Evolutionary conservation across 2,113 vertebrate species (phyloP).

Genomic region (Illadopsis cleaveri): DNA sequence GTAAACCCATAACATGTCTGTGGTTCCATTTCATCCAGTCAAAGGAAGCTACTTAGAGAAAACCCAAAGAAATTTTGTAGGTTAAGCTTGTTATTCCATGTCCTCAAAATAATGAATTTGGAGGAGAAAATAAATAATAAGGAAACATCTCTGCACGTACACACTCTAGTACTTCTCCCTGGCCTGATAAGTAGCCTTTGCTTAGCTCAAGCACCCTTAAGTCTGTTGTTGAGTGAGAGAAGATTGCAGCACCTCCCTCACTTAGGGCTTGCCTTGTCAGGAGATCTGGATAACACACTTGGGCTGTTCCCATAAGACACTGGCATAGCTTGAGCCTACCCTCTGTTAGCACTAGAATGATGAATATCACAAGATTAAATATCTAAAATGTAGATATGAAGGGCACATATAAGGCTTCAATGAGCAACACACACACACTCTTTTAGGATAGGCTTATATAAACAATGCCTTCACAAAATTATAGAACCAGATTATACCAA

Average conservation of each 20-base stretch:
- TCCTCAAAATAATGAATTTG: background rate
- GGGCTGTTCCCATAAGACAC: background rate
- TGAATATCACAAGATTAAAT: accelerated
- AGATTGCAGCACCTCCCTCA: background rate
- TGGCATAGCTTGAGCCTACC: background rate
- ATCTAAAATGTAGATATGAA: background rate
- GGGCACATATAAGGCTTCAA: background rate
- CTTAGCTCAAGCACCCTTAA: background rate
- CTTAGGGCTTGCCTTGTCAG: background rate
- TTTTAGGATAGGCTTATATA: background rate
- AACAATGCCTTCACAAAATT: background rate
- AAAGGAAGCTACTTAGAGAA: background rate
- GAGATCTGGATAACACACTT: background rate
- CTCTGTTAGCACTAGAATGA: background rate
- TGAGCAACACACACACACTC: background rate
- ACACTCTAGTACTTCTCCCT: background rate
- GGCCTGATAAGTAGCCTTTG: background rate
- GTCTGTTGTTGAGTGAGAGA: background rate
- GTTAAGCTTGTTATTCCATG: background rate
- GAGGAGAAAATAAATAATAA: background rate
- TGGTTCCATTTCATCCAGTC: background rate
- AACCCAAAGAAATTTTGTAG: background rate
- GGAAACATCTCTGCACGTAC: background rate
- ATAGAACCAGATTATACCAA: background rate
- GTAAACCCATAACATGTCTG: background rate